A percentile compares a stretch with the other conserved stretches of the same genome.
Evolutionary conservation across 2,797 vertebrate genomes (phyloP).

Genomic region (Malurus splendens): DNA sequence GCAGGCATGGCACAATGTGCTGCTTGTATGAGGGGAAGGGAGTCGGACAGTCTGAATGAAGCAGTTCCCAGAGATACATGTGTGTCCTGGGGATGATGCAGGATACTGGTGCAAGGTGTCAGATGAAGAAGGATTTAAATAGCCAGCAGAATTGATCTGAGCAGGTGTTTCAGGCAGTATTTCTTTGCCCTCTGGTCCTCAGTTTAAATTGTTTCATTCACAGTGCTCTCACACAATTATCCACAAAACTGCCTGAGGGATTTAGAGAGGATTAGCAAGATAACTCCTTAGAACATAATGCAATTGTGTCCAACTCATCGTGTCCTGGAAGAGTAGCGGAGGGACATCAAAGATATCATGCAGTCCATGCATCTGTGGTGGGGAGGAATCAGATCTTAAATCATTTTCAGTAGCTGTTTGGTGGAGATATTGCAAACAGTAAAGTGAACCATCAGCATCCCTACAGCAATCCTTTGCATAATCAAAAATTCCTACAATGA

Average conservation of each 20-base stretch:
- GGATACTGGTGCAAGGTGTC: neutral
- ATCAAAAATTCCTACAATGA: neutral
- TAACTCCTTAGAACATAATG: neutral
- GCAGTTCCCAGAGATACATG: neutral
- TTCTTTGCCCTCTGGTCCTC: neutral
- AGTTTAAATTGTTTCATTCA: slow-evolving; percentile 20
- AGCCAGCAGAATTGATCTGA: neutral
- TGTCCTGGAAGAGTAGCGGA: neutral
- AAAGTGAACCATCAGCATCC: neutral
- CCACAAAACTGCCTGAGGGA: neutral
- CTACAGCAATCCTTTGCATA: neutral
- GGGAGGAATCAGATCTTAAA: neutral
- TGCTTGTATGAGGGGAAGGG: neutral
- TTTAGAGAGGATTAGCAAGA: neutral
- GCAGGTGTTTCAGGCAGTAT: neutral
- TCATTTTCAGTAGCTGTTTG: neutral
- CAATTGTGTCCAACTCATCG: accelerated
- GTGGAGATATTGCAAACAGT: neutral
- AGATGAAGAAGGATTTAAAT: slow-evolving; percentile 4
- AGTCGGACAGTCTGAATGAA: neutral
- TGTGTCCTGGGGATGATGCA: neutral
- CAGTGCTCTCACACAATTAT: neutral
- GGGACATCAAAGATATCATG: neutral
- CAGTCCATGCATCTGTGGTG: neutral
- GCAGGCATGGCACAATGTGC: accelerated